Percentiles rank a stretch among this genome's conserved stretches.
phyloP scores from a whole-genome alignment of 2,797 vertebrate species.

The Oryzias dopingdopingensis region DNA sequence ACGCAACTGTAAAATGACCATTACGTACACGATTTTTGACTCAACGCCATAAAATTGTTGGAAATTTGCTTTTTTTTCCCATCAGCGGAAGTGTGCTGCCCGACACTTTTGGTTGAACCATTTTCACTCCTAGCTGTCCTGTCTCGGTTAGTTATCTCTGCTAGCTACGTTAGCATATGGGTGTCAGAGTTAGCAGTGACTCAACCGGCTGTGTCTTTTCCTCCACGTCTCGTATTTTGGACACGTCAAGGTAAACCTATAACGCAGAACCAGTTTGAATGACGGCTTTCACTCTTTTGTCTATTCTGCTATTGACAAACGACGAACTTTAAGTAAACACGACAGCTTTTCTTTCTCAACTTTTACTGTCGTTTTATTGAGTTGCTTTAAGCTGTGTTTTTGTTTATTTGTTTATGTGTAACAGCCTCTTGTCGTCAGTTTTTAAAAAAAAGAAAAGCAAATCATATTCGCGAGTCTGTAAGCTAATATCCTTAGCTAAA shows the following conservation, averaged over 20 bases:
- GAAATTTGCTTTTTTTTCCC: background rate
- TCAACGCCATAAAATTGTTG: constrained; percentile 5
- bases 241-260: constrained; percentile 79
- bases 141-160: constrained; percentile 30
- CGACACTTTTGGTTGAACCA: constrained; percentile 8
- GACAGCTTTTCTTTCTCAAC: constrained; percentile 17
- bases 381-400: background rate
- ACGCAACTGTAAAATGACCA: constrained; percentile 35
- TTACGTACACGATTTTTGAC: background rate
- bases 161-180: constrained; percentile 51
- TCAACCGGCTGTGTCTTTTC: constrained; percentile 64
- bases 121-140: constrained; percentile 16
- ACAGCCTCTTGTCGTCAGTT: constrained; percentile 16
- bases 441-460: too few species aligned
- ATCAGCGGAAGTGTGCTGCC: background rate
- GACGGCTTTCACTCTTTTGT: too few species aligned
- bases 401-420: background rate
- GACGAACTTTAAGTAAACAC: constrained; percentile 26
- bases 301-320: constrained; percentile 2
- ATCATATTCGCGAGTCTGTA: too few species aligned
- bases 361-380: constrained; percentile 20
- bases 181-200: constrained; percentile 72
- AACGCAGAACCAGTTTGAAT: constrained; percentile 13
- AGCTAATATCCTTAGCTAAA: too few species aligned
- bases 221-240: constrained; percentile 63